phyloP scores from a whole-genome alignment of 2,113 vertebrate species.

The Gobius niger region DNA sequence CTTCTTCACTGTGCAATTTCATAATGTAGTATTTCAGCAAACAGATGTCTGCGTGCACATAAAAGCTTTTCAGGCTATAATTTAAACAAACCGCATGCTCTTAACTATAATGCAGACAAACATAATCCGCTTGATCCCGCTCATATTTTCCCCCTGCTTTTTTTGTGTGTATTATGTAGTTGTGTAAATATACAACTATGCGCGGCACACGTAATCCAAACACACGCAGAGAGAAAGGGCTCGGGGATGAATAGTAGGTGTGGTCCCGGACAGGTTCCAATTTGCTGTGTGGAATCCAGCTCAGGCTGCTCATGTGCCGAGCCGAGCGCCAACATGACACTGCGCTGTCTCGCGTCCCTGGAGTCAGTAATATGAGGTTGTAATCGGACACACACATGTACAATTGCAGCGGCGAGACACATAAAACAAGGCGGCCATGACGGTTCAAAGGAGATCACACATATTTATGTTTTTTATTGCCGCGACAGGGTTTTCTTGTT shows the following conservation, averaged over 20 bases:
- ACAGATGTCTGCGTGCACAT: neutral
- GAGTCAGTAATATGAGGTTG: neutral
- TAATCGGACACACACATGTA: neutral
- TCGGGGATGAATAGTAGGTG: conserved; percentile 28
- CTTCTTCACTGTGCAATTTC: neutral
- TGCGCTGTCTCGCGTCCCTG: conserved; percentile 2
- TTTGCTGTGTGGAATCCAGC: conserved; percentile 60
- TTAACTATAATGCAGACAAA: conserved; percentile 23
- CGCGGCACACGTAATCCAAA: neutral
- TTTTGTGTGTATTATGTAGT: neutral
- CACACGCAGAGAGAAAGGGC: conserved; percentile 18
- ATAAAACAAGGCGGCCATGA: neutral
- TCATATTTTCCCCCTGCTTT: neutral
- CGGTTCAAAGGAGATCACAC: neutral
- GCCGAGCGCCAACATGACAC: conserved; percentile 4
- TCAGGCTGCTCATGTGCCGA: conserved; percentile 13
- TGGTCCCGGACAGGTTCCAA: conserved; percentile 56
- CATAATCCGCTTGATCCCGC: conserved; percentile 9
- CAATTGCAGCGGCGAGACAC: conserved; percentile 16
- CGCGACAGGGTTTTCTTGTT: neutral
- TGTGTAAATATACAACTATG: conserved; percentile 12
- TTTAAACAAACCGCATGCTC: neutral
- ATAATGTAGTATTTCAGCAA: neutral
- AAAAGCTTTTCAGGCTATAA: neutral
- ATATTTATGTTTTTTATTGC: neutral